A percentile compares a stretch with the other conserved stretches of the same genome.
Evolutionary conservation across 2,797 vertebrate genomes (phyloP).

Genomic region (Microchirus variegatus): DNA sequence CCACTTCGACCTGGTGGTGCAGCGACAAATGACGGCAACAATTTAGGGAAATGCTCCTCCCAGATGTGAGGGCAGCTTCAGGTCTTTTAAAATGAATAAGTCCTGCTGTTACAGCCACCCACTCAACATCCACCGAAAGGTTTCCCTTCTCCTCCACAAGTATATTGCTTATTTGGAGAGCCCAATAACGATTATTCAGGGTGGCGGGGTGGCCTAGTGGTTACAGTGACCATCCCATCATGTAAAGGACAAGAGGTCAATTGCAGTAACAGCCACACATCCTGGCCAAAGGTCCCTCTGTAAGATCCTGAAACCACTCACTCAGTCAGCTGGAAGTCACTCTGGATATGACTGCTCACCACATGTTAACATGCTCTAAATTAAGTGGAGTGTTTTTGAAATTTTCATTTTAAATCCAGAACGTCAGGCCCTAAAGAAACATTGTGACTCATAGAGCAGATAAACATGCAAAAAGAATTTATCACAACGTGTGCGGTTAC

Average conservation of each 20-base stretch:
- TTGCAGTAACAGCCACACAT: slow-evolving; percentile 59
- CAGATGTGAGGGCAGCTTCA: slow-evolving; percentile 63
- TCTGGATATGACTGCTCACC: slow-evolving; percentile 42
- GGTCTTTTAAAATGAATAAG: slow-evolving; percentile 71
- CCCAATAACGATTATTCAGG: slow-evolving; percentile 67
- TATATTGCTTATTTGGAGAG: slow-evolving; percentile 76
- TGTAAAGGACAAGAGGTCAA: slow-evolving; percentile 71
- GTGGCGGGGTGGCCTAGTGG: slow-evolving; percentile 54
- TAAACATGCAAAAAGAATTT: slow-evolving; percentile 65
- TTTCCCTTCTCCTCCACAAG: slow-evolving; percentile 75
- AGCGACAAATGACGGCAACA: slow-evolving; percentile 77
- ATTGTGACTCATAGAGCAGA: slow-evolving; percentile 75
- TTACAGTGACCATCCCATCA: slow-evolving; percentile 58
- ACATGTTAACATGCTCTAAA: slow-evolving; percentile 55
- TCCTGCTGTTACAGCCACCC: slow-evolving; percentile 74
- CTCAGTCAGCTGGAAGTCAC: slow-evolving; percentile 41
- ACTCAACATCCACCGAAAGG: slow-evolving; percentile 71
- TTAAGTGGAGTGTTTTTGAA: slow-evolving; percentile 51
- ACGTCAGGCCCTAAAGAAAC: slow-evolving; percentile 57
- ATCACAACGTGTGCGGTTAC: slow-evolving; percentile 65
- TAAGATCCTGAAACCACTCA: slow-evolving; percentile 58
- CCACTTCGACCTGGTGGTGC: slow-evolving; percentile 65
- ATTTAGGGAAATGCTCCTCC: slow-evolving; percentile 72
- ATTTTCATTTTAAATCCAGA: slow-evolving; percentile 55
- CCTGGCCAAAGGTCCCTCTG: slow-evolving; percentile 46